Evolutionary conservation across 1,140 invertebrate genomes (phyloP).

Genomic region (Cecropterus lyciades): DNA sequence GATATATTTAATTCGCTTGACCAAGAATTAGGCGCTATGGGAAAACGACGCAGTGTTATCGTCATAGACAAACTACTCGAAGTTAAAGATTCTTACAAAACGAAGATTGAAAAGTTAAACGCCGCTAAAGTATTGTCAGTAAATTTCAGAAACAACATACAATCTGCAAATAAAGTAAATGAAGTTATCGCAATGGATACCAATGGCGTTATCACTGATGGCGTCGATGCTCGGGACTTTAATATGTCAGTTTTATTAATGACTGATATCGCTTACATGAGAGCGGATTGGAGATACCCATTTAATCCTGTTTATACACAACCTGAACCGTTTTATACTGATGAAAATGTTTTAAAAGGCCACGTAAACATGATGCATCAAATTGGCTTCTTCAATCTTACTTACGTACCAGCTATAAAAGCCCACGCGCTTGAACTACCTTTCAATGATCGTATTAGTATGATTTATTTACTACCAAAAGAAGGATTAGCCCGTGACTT

Average conservation of each 20-base stretch:
- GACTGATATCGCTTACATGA: slow-evolving; percentile 90
- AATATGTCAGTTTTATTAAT: slow-evolving; percentile 86
- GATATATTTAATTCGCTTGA: slow-evolving; percentile 53
- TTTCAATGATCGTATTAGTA: slow-evolving; percentile 85
- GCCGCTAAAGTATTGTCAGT: slow-evolving; percentile 49
- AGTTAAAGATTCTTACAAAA: slow-evolving; percentile 53
- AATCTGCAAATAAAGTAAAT: slow-evolving; percentile 51
- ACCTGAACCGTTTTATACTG: slow-evolving; percentile 71
- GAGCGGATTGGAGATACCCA: slow-evolving; percentile 87
- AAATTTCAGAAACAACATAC: slow-evolving; percentile 49
- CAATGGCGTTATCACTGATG: slow-evolving; percentile 45
- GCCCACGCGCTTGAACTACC: slow-evolving; percentile 87
- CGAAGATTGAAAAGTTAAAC: slow-evolving; percentile 46
- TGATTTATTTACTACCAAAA: slow-evolving; percentile 87
- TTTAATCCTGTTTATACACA: slow-evolving; percentile 86
- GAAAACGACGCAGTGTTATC: slow-evolving; percentile 53
- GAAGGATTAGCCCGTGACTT: slow-evolving; percentile 58
- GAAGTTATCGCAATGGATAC: slow-evolving; percentile 45
- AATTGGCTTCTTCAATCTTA: slow-evolving; percentile 64
- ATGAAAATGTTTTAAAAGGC: slow-evolving; percentile 56
- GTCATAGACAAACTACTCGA: slow-evolving; percentile 54
- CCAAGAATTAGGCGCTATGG: slow-evolving; percentile 44
- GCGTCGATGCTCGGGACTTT: slow-evolving; percentile 67
- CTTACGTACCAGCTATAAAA: slow-evolving; percentile 72
- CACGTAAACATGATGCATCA: slow-evolving; percentile 82